These are phyloP conservation scores for Cyclophora albipunctata DNA, from an alignment of 2,888 invertebrate species.

Conservation along the genomic window DNA sequence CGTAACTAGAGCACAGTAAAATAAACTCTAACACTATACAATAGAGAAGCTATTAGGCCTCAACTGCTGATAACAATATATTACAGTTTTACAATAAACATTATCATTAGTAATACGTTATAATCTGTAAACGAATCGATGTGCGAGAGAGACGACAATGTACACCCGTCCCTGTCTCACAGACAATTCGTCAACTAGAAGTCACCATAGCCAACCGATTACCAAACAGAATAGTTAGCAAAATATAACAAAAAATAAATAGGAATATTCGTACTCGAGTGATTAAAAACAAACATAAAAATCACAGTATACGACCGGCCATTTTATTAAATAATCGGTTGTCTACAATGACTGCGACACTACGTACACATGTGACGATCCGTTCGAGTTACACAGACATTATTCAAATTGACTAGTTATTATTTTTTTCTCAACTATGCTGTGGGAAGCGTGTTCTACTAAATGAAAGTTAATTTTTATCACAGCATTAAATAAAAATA, in stretches of 20 bases:
- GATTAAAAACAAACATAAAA: too few species aligned
- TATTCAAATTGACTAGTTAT: conserved; percentile 40
- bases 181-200: conserved; percentile 8
- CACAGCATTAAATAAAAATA: conserved; percentile 12
- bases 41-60: conserved; percentile 48
- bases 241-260: not conserved
- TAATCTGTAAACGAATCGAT: too few species aligned
- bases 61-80: conserved; percentile 41
- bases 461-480: conserved; percentile 2
- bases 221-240: too few species aligned
- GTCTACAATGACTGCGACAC: conserved; percentile 5
- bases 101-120: conserved; percentile 7
- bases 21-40: conserved; percentile 35
- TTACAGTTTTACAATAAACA: conserved; percentile 34
- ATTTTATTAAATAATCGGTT: too few species aligned
- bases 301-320: too few species aligned
- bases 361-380: conserved; percentile 16
- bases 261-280: not conserved
- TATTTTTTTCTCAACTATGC: conserved; percentile 12
- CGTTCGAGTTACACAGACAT: conserved; percentile 9
- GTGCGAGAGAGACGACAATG: too few species aligned
- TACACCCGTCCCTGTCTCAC: not conserved
- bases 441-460: conserved; percentile 9
- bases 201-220: conserved; percentile 14
- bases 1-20: conserved; percentile 13